Conservation (phyloP, 1,140 invertebrate species). For the Meloidogyne hapla region DNA sequence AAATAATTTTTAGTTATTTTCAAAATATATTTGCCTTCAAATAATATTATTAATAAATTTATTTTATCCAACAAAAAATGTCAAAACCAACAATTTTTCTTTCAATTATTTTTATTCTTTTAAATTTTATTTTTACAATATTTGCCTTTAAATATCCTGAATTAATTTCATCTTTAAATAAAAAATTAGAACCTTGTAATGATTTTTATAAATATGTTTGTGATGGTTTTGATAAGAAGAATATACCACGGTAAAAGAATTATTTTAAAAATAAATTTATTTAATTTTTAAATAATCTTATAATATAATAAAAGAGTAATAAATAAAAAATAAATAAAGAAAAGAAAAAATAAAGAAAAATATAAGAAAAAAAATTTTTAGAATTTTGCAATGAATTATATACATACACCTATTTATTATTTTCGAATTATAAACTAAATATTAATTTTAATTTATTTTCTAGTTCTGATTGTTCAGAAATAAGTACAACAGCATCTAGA, state of each 20-base stretch:
- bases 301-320: too few relatives aligned
- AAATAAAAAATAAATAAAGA: too few relatives aligned
- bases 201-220: slow-evolving; percentile 16
- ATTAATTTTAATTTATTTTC: not conserved
- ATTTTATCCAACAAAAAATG: not conserved
- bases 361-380: too few relatives aligned
- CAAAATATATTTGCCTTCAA: too few relatives aligned
- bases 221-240: not conserved
- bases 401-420: too few relatives aligned
- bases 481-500: slow-evolving; percentile 5
- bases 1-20: too few relatives aligned
- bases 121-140: not conserved
- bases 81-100: not conserved
- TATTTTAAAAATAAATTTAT: too few relatives aligned
- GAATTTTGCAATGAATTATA: too few relatives aligned
- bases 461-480: slow-evolving; percentile 8
- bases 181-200: not conserved
- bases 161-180: slow-evolving; percentile 28
- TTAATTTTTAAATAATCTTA: too few relatives aligned
- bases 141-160: slow-evolving; percentile 28
- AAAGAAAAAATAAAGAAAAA: too few relatives aligned
- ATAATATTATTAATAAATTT: too few relatives aligned
- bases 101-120: not conserved
- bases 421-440: too few relatives aligned
- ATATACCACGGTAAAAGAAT: not conserved